These are phyloP conservation scores for Tuta absoluta DNA, from an alignment of 2,888 invertebrate genomes.

Conservation along the genomic window DNA sequence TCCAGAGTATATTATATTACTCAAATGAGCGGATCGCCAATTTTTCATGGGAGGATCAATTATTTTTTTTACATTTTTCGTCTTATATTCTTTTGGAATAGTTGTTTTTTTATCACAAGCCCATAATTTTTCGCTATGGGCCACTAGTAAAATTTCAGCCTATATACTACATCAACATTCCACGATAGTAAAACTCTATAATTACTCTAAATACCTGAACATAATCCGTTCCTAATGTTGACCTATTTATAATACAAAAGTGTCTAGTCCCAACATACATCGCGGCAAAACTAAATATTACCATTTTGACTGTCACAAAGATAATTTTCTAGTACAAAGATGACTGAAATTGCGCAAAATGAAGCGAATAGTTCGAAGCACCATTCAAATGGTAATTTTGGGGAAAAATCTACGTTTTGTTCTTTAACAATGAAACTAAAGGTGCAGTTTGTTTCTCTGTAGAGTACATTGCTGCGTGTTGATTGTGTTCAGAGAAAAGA, in stretches of 20 bases:
- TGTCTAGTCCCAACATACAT: not conserved
- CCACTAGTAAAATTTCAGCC: no score
- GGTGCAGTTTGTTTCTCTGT: not conserved
- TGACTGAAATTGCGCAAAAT: constrained; percentile 27
- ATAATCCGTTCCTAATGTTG: not conserved
- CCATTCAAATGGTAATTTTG: constrained; percentile 45
- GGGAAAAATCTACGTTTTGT: constrained; percentile 35
- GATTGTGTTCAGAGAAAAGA: no score
- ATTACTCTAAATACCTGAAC: no score
- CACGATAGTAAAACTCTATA: no score
- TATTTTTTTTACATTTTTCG: no score
- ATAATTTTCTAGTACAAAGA: constrained; percentile 11
- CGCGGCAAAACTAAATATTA: constrained; percentile 4
- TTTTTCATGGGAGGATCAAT: no score
- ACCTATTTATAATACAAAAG: not conserved
- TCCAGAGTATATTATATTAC: no score
- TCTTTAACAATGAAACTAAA: not conserved
- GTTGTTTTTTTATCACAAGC: no score
- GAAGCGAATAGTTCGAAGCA: constrained; percentile 33
- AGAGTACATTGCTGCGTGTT: constrained; percentile 5
- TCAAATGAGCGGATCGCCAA: no score
- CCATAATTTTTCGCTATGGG: no score
- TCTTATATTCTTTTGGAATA: no score
- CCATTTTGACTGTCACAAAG: constrained; percentile 19
- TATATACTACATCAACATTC: no score